Base-by-base conservation (phyloP, 1,140 invertebrate species). In the Brachionus rubens region DNA sequence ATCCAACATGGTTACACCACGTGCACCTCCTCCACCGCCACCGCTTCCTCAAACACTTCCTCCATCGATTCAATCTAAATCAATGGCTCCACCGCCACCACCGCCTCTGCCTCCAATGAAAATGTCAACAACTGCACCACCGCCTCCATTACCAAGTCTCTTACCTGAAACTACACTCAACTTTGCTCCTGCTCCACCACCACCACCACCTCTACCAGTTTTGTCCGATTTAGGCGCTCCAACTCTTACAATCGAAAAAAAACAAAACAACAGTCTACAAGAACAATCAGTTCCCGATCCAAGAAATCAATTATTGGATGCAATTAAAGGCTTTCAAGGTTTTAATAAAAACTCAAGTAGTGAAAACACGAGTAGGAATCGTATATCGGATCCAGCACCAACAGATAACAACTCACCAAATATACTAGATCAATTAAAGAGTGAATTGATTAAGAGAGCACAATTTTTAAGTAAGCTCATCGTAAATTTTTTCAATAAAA, bases 281-380 rank as follows among this genome's bases (percentile, higher is more conserved):
- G 36, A 65, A 40, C 19, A 41, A 41, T 19, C 21, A 21, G 21
- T n/a, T 43, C 36, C 30, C 24, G 59, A 65, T 6, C 41, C 59
- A 10, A 65, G 59, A 65, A 21, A 21, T 12, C 14, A 72, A 36
- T 48, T 72, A 16, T 40, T 72, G 10, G 46, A 50, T 21, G 36
- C 68, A 16, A 72, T 72, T 54, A 48, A 48, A 26, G 50, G 68
- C 50, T 72, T 72, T 72, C 68, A 72, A 33, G 68, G 68, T 24
- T 72, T 72, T 54, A 50, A 28, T 24, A 72, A 72, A 50, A 41
- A 26, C 50, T 5, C 33, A 4, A 30, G 4, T 9, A 36, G 9
- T 36, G 33, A 36, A 36, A 3, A 36, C 3, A 36, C 3, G 3
- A 3, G 12, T 19, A 36, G n/a, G 28, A 72, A 72, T 40, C 46